These are phyloP conservation scores for Candoia aspera DNA, from an alignment of 2,113 vertebrate species.

Conservation along the genomic window DNA sequence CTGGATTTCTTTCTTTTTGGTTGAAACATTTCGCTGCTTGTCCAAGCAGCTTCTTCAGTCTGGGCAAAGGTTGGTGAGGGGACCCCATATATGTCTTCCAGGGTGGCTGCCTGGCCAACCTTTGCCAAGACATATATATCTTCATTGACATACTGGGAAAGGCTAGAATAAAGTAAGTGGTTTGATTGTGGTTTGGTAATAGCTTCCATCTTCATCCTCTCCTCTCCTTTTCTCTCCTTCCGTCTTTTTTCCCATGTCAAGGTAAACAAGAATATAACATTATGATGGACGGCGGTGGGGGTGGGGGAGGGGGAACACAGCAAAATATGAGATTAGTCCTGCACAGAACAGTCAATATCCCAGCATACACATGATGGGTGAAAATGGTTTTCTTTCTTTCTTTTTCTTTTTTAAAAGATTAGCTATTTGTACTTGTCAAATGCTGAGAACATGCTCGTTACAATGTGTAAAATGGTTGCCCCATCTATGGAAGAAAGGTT, in stretches of 20 bases:
- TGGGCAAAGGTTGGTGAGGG: too few species aligned
- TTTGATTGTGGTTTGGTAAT: background rate
- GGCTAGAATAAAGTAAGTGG: background rate
- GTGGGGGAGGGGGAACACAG: background rate
- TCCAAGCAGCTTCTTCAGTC: too few species aligned
- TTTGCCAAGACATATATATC: too few species aligned
- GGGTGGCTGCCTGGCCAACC: too few species aligned
- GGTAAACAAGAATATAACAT: slow-evolving; percentile 23
- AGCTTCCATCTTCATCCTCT: background rate
- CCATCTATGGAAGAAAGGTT: slow-evolving; percentile 48
- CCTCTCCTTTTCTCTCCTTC: too few species aligned
- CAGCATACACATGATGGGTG: background rate
- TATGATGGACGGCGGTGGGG: slow-evolving; percentile 6
- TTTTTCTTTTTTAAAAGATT: slow-evolving; percentile 21
- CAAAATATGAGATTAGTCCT: background rate
- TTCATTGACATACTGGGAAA: too few species aligned
- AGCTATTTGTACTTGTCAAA: slow-evolving; percentile 56
- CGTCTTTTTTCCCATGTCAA: slow-evolving; percentile 22
- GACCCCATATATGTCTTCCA: too few species aligned
- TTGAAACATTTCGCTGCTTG: too few species aligned
- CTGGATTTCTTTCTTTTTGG: too few species aligned
- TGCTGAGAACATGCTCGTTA: slow-evolving; percentile 52
- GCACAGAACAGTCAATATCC: slow-evolving; percentile 14
- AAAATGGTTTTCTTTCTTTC: slow-evolving; percentile 45
- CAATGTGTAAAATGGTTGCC: slow-evolving; percentile 61